Evolutionary conservation across 2,113 vertebrate species (phyloP).

Genomic region (Aphyosemion australe): DNA sequence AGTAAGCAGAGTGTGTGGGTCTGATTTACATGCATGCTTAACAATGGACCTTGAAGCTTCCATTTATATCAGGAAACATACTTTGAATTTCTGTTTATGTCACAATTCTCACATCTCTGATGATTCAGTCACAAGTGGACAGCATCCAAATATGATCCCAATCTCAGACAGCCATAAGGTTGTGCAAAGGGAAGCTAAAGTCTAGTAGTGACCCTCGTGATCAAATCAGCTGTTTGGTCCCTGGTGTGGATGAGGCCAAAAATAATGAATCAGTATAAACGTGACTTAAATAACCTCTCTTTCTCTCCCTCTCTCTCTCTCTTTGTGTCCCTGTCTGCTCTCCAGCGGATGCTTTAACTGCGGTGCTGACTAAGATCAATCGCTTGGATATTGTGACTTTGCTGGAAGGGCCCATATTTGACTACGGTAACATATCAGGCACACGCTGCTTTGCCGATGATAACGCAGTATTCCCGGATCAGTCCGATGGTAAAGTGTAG

Average conservation of each 20-base stretch:
- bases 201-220: neutral
- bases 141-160: neutral
- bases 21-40: no score
- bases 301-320: slow-evolving; percentile 39
- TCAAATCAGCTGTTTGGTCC: no score
- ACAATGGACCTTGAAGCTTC: neutral
- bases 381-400: slow-evolving; percentile 99
- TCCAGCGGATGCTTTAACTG: slow-evolving; percentile 96
- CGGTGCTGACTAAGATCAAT: slow-evolving; percentile 98
- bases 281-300: neutral
- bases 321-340: slow-evolving; percentile 33
- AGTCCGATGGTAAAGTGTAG: slow-evolving; percentile 97
- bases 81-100: neutral
- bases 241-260: neutral
- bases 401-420: slow-evolving; percentile 99
- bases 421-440: slow-evolving; percentile 99
- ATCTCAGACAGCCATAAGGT: neutral
- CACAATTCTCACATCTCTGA: neutral
- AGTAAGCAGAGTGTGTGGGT: slow-evolving; percentile 82
- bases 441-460: slow-evolving; percentile 99
- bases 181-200: neutral
- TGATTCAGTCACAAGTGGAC: no score
- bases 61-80: neutral
- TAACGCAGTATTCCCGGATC: slow-evolving; percentile 95
- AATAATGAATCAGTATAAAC: neutral